These are phyloP conservation scores for Phengaris alcon DNA, from an alignment of 2,888 invertebrate species.

Conservation along the genomic window DNA sequence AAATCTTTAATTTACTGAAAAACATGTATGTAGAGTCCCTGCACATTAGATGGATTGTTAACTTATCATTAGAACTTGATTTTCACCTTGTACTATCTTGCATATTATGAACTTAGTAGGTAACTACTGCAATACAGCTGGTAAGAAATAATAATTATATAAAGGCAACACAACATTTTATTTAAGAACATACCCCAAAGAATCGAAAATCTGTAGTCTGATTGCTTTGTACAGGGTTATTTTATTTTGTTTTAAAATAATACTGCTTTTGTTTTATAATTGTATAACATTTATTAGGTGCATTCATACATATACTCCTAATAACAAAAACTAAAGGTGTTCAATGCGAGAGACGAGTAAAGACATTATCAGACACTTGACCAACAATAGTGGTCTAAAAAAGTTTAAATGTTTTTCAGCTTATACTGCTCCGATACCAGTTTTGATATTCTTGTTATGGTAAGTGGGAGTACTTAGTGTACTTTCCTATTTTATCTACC, in stretches of 20 bases:
- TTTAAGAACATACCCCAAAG: not conserved
- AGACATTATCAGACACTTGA: constrained; percentile 37
- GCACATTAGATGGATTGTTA: not conserved
- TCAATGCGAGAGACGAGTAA: not conserved
- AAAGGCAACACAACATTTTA: not conserved
- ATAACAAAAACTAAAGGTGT: not conserved
- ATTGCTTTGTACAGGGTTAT: not conserved
- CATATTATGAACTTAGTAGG: not conserved
- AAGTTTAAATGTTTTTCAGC: constrained; percentile 75
- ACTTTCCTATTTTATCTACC: constrained; percentile 58
- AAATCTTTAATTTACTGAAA: not conserved
- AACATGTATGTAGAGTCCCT: not conserved
- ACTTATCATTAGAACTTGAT: not conserved
- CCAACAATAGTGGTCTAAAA: constrained; percentile 56
- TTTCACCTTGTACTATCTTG: not conserved
- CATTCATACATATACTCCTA: not conserved
- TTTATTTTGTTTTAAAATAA: not conserved
- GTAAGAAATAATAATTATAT: constrained; percentile 32
- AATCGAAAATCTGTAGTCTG: not conserved
- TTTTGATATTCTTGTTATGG: constrained; percentile 72
- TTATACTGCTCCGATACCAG: constrained; percentile 73
- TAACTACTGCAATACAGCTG: constrained; percentile 40
- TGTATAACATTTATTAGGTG: not conserved
- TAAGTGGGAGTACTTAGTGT: constrained; percentile 74
- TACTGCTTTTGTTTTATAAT: not conserved